Conservation (phyloP, 2,113 vertebrate species). For the Alouatta palliata region DNA sequence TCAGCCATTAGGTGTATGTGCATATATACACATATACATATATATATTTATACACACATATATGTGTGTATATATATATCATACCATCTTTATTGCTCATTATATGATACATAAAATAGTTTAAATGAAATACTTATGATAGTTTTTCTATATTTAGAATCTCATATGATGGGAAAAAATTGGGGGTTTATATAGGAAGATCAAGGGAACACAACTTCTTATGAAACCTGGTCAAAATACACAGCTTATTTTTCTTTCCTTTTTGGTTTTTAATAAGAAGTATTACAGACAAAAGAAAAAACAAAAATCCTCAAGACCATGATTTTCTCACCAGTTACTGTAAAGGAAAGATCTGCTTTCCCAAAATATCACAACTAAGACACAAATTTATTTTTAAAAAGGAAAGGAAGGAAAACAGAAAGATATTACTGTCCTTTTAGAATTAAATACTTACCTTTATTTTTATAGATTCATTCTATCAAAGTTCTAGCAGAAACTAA, state of each 20-base stretch:
- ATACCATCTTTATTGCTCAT: slow-evolving; percentile 5
- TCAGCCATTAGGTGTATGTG: neutral
- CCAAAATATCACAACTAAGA: neutral
- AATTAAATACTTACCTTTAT: slow-evolving; percentile 3
- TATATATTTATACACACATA: neutral
- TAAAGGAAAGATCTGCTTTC: slow-evolving; percentile 12
- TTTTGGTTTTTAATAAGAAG: slow-evolving; percentile 37
- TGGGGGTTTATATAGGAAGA: neutral
- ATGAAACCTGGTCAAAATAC: neutral
- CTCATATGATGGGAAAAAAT: neutral
- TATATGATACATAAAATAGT: neutral
- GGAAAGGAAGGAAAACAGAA: neutral
- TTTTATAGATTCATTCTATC: slow-evolving; percentile 1
- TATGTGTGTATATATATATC: neutral
- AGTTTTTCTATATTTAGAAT: slow-evolving; percentile 31
- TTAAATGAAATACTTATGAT: slow-evolving; percentile 11
- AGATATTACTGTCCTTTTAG: neutral
- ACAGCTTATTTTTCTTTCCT: neutral
- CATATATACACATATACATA: neutral
- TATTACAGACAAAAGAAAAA: neutral
- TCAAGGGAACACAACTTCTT: slow-evolving; percentile 29
- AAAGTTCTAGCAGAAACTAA: slow-evolving; percentile 24
- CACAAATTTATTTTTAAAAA: neutral
- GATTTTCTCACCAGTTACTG: neutral
- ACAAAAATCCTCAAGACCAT: slow-evolving; percentile 15